phyloP scores from a whole-genome alignment of 2,888 invertebrate genomes.

The Phyllotreta striolata region DNA sequence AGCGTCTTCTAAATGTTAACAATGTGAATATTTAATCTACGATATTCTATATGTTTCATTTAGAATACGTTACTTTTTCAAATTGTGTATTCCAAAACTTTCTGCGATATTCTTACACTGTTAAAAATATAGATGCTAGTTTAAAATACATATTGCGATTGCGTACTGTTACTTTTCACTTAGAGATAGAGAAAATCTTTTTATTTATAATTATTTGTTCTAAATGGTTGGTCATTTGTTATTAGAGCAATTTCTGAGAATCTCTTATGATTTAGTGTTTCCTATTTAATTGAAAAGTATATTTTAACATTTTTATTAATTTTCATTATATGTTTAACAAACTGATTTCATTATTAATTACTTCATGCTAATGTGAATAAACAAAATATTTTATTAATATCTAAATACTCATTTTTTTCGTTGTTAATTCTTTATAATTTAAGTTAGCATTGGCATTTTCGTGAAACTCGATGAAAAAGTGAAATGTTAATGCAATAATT shows the following conservation, averaged over 20 bases:
- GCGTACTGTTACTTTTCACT: neutral
- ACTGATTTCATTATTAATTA: no score
- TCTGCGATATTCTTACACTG: conserved; percentile 27
- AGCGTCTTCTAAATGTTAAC: no score
- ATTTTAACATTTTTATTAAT: no score
- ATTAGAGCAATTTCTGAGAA: neutral
- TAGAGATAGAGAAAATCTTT: conserved; percentile 4
- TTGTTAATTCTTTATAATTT: conserved; percentile 6
- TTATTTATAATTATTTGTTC: neutral
- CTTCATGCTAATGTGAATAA: no score
- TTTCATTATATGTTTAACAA: no score
- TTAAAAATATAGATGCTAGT: conserved; percentile 18
- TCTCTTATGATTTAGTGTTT: no score
- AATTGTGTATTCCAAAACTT: conserved; percentile 16
- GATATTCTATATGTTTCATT: conserved; percentile 4
- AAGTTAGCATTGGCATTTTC: neutral
- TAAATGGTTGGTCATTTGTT: neutral
- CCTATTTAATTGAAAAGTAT: no score
- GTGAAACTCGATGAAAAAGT: neutral
- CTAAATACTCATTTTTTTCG: conserved; percentile 3
- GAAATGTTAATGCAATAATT: conserved; percentile 35
- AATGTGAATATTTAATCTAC: neutral
- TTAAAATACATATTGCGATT: conserved; percentile 9
- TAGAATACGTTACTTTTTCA: conserved; percentile 3
- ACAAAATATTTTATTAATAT: neutral